phyloP scores from a whole-genome alignment of 2,797 vertebrate species.

The Myotis vivesi region DNA sequence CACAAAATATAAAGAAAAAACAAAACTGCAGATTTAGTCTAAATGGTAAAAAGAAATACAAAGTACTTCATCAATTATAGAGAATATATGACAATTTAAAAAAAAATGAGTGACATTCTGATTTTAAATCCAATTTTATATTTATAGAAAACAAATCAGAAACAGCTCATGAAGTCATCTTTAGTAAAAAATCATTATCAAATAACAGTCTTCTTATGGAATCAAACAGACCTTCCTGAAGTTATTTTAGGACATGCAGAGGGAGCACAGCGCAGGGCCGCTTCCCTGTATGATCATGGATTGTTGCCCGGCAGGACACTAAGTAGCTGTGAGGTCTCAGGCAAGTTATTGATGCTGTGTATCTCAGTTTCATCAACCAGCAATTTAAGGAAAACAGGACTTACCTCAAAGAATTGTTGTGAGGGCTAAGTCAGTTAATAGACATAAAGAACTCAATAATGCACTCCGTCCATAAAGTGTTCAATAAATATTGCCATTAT shows the following conservation, averaged over 20 bases:
- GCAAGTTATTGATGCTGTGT: neutral
- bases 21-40: neutral
- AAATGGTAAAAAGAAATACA: neutral
- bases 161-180: neutral
- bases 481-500: neutral
- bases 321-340: neutral
- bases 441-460: neutral
- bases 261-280: neutral
- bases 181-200: neutral
- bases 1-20: conserved; percentile 7
- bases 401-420: neutral
- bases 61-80: neutral
- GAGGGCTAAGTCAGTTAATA: neutral
- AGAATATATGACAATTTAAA: neutral
- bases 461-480: neutral
- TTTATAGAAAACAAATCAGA: conserved; percentile 31
- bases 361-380: neutral
- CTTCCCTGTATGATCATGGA: neutral
- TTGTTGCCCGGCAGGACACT: neutral
- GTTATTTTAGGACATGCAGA: neutral
- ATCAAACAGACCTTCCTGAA: neutral
- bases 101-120: conserved; percentile 18
- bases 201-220: neutral
- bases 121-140: conserved; percentile 5
- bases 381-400: neutral